These are phyloP conservation scores for Bovichtus variegatus DNA, from an alignment of 2,797 vertebrate species.

Conservation along the genomic window DNA sequence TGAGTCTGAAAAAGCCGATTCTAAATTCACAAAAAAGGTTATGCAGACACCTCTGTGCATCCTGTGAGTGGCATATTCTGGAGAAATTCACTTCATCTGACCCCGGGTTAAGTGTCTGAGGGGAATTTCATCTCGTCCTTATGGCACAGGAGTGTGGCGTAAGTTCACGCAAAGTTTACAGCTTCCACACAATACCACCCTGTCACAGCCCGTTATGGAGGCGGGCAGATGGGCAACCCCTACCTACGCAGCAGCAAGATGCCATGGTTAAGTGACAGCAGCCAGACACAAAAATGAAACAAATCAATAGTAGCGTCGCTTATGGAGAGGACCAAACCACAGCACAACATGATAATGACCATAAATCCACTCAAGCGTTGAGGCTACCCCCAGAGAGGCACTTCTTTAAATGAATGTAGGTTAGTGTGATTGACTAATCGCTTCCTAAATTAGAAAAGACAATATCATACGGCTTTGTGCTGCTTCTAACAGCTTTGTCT, in stretches of 20 bases:
- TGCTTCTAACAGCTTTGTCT: conserved; percentile 44
- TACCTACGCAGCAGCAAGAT: conserved; percentile 52
- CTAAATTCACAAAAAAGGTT: conserved; percentile 54
- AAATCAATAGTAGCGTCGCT: conserved; percentile 77
- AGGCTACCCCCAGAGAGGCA: conserved; percentile 64
- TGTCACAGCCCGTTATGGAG: conserved; percentile 51
- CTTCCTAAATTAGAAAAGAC: conserved; percentile 77
- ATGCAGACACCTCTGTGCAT: conserved; percentile 34
- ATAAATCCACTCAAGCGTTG: conserved; percentile 73
- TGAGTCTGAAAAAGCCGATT: conserved; percentile 54
- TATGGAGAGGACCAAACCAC: conserved; percentile 66
- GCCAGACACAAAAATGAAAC: conserved; percentile 69
- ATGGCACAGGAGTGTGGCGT: conserved; percentile 28
- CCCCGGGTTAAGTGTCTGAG: conserved; percentile 49
- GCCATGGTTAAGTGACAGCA: conserved; percentile 71
- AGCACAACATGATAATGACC: conserved; percentile 77
- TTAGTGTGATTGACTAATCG: conserved; percentile 76
- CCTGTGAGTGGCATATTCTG: conserved; percentile 42
- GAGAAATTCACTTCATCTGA: conserved; percentile 60
- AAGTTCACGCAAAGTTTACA: conserved; percentile 79
- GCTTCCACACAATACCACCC: conserved; percentile 29
- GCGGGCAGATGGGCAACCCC: conserved; percentile 67
- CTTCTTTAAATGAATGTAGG: conserved; percentile 69
- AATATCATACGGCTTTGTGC: conserved; percentile 62
- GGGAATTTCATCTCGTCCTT: conserved; percentile 36